Percentiles rank a stretch among this genome's conserved stretches.
These are phyloP conservation scores for Exaiptasia diaphana DNA, from an alignment of 64 coral and sea anemone species.

Conservation along the genomic window DNA sequence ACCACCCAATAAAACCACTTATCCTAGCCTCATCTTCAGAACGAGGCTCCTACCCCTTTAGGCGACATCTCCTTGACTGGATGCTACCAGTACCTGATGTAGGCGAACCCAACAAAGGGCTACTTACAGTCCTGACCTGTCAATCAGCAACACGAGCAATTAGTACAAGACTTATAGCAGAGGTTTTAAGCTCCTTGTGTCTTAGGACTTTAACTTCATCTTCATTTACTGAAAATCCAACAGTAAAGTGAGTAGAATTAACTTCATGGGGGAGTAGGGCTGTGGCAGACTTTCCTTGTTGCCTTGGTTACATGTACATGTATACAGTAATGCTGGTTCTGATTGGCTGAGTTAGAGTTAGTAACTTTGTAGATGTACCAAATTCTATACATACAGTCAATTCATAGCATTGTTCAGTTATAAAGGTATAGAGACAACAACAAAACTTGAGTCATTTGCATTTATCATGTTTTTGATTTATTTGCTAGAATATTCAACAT, in stretches of 20 bases:
- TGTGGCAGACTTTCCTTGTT: too few relatives aligned
- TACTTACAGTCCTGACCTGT: not conserved
- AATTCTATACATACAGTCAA: too few relatives aligned
- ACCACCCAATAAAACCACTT: not conserved
- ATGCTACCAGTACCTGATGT: constrained; percentile 12
- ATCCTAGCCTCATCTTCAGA: not conserved
- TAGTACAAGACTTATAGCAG: not conserved
- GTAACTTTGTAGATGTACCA: too few relatives aligned
- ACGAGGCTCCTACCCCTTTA: constrained; percentile 13
- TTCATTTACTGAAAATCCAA: not conserved
- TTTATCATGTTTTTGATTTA: too few relatives aligned
- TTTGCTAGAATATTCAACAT: too few relatives aligned
- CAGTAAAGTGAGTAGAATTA: not conserved
- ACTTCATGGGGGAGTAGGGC: too few relatives aligned
- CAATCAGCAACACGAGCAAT: not conserved
- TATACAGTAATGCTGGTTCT: too few relatives aligned
- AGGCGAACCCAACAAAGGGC: not conserved
- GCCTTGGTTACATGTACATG: too few relatives aligned
- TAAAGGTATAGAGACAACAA: too few relatives aligned
- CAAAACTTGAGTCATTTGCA: too few relatives aligned
- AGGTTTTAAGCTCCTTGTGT: not conserved
- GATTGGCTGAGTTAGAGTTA: too few relatives aligned
- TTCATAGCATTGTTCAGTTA: too few relatives aligned
- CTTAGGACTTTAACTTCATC: not conserved
- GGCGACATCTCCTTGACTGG: constrained; percentile 43